Evolutionary conservation across 1,140 invertebrate genomes (phyloP).

Genomic region (Hermetia illucens): DNA sequence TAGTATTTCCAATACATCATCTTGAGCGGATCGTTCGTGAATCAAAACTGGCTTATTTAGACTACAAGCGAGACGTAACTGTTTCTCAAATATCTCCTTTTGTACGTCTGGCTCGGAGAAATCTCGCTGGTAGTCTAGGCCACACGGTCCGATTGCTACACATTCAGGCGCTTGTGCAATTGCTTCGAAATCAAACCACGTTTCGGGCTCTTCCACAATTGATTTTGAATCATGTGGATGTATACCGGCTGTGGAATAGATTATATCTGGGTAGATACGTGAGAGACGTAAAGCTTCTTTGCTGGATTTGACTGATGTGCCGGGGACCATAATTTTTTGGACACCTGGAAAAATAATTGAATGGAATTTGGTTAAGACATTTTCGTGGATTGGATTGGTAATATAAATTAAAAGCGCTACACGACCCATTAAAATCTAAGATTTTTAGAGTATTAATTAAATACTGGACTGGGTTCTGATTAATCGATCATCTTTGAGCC

Average conservation of each 20-base stretch:
- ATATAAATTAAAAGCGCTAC: conserved; percentile 2
- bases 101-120: conserved; percentile 83
- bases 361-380: no score
- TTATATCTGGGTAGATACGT: conserved; percentile 71
- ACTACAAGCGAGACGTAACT: conserved; percentile 74
- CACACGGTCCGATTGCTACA: conserved; percentile 88
- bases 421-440: conserved; percentile 12
- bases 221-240: conserved; percentile 94
- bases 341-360: conserved; percentile 47
- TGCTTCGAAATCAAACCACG: conserved; percentile 51
- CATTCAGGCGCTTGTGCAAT: conserved; percentile 72
- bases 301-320: conserved; percentile 73
- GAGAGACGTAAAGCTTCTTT: conserved; percentile 81
- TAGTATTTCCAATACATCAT: conserved; percentile 54
- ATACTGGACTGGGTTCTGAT: no score
- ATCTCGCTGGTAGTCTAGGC: conserved; percentile 86
- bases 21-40: conserved; percentile 81
- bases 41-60: conserved; percentile 80
- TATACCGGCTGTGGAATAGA: conserved; percentile 90
- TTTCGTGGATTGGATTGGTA: no score
- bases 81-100: conserved; percentile 75
- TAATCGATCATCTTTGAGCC: no score
- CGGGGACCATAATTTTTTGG: conserved; percentile 88
- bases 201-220: conserved; percentile 63
- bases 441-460: not conserved